A percentile compares a stretch with the other conserved stretches of the same genome.
phyloP scores from a whole-genome alignment of 2,797 vertebrate genomes.

The Graptemys geographica region DNA sequence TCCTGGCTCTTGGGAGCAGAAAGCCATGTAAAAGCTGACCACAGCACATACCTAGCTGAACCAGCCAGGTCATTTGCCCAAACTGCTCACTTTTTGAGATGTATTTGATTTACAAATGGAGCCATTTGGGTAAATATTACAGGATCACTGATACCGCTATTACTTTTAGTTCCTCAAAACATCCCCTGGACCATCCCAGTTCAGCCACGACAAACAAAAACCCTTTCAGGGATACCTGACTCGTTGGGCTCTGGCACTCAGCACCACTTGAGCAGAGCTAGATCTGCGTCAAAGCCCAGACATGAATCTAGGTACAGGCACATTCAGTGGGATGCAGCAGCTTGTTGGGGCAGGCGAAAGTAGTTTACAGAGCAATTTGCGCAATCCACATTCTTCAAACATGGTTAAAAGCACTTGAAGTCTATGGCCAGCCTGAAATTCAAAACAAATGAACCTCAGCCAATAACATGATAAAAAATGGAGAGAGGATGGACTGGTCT shows the following conservation, averaged over 20 bases:
- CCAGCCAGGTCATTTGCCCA: not conserved
- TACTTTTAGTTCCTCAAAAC: slow-evolving; percentile 13
- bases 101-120: not conserved
- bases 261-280: slow-evolving; percentile 14
- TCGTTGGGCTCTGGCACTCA: not conserved
- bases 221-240: not conserved
- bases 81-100: not conserved
- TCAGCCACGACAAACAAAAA: not conserved
- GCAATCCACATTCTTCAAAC: not conserved
- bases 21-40: not conserved
- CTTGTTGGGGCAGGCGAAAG: rapidly evolving
- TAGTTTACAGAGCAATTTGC: not conserved
- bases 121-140: not conserved
- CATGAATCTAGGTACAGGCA: rapidly evolving
- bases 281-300: slow-evolving; percentile 37
- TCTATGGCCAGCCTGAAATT: not conserved
- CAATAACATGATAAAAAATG: not conserved
- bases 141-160: not conserved
- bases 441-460: not conserved
- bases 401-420: not conserved
- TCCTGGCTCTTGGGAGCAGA: not conserved
- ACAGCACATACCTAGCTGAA: not conserved
- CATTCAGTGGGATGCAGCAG: not conserved
- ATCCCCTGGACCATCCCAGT: not conserved
- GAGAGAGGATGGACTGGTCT: not conserved